Evolutionary conservation across 1,140 invertebrate species (phyloP).

Genomic region (Varroa destructor): DNA sequence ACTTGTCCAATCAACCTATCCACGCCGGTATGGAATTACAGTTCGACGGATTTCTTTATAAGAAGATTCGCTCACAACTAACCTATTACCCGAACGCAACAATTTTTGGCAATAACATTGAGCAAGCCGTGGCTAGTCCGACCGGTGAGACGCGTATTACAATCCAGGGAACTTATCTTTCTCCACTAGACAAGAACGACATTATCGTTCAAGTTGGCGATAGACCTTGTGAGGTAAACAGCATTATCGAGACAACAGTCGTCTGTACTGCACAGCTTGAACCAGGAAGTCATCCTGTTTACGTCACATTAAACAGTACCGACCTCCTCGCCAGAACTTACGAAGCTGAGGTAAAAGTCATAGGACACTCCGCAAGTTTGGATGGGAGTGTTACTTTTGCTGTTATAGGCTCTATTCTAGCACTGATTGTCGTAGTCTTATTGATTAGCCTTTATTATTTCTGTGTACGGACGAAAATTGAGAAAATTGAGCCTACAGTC

Average conservation of each 20-base stretch:
- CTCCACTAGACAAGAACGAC: background rate
- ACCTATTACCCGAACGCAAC: conserved; percentile 32
- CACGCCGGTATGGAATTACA: background rate
- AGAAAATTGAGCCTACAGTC: background rate
- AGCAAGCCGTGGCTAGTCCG: background rate
- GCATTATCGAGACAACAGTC: too few relatives aligned
- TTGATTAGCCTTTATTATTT: background rate
- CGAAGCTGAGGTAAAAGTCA: too few relatives aligned
- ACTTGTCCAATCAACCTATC: background rate
- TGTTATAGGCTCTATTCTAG: background rate
- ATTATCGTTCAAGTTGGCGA: background rate
- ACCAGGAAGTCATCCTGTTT: too few relatives aligned
- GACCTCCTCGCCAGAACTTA: too few relatives aligned
- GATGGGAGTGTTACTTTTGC: background rate
- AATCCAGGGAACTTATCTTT: background rate
- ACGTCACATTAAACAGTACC: too few relatives aligned
- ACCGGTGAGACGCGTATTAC: background rate
- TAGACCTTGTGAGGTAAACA: too few relatives aligned
- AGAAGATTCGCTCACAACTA: conserved; percentile 1
- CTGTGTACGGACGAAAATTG: background rate
- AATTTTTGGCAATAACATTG: background rate
- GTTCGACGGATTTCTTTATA: background rate
- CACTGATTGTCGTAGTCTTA: background rate
- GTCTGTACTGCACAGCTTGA: too few relatives aligned
- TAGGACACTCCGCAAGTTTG: background rate